These are phyloP conservation scores for Allolobophora icterica DNA, from an alignment of 2,888 invertebrate species.

Conservation along the genomic window DNA sequence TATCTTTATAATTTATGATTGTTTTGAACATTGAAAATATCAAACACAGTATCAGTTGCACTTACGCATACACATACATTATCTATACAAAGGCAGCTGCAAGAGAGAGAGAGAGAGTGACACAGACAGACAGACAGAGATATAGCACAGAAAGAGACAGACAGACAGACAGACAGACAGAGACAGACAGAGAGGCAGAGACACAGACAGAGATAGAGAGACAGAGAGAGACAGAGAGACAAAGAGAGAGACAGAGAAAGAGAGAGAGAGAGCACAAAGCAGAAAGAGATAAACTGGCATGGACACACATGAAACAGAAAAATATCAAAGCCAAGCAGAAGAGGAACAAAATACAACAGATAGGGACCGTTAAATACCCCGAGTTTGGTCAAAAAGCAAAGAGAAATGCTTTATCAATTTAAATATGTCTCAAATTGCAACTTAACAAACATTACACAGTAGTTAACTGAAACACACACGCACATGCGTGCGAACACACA, in stretches of 20 bases:
- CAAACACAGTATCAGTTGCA: neutral
- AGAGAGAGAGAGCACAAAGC: neutral
- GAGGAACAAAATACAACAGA: conserved; percentile 7
- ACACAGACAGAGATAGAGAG: too few relatives aligned
- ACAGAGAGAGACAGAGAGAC: too few relatives aligned
- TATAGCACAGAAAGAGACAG: neutral
- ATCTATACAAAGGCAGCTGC: neutral
- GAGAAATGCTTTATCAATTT: neutral
- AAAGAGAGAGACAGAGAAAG: too few relatives aligned
- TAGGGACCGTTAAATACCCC: neutral
- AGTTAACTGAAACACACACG: neutral
- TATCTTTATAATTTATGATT: conserved; percentile 17
- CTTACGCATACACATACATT: neutral
- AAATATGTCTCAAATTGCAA: conserved; percentile 9
- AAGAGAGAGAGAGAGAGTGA: neutral
- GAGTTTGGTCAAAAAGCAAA: conserved; percentile 17
- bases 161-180: neutral
- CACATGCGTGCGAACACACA: neutral
- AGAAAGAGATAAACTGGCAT: neutral
- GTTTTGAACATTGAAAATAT: neutral
- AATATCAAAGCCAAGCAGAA: neutral
- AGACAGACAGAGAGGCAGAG: too few relatives aligned
- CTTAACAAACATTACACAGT: neutral
- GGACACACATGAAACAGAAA: neutral
- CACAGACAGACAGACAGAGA: too few relatives aligned